phyloP scores from a whole-genome alignment of 30 jellyfish, hydroid and myxozoan species.

The Mastigias papua region DNA sequence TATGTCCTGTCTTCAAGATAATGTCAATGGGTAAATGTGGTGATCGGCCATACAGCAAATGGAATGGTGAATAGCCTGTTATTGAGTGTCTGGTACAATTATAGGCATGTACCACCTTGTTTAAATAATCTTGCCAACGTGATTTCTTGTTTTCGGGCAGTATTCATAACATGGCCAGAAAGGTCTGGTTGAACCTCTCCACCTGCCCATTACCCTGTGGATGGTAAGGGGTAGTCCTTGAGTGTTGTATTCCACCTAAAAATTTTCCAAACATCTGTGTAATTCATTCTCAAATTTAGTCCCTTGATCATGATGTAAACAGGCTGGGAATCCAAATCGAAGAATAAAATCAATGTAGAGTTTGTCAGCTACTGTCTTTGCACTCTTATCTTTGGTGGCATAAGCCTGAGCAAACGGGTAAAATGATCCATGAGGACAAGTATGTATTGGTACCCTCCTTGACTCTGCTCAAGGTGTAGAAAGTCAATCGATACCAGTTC shows the following conservation, averaged over 20 bases:
- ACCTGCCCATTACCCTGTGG: conserved; percentile 70
- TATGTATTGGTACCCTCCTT: conserved; percentile 27
- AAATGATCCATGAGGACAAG: conserved; percentile 47
- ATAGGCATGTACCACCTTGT: conserved; percentile 60
- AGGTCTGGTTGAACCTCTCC: conserved; percentile 62
- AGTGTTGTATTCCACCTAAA: conserved; percentile 54
- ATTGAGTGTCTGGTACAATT: conserved; percentile 50
- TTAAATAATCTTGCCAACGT: conserved; percentile 43
- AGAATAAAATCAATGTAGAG: conserved; percentile 55
- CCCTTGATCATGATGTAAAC: conserved; percentile 61
- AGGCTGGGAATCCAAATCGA: conserved; percentile 70
- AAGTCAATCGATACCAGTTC: conserved; percentile 39
- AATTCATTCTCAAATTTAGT: conserved; percentile 53
- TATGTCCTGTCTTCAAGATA: conserved; percentile 8
- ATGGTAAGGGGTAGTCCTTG: conserved; percentile 73
- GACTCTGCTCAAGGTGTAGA: conserved; percentile 47
- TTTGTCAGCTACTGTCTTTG: conserved; percentile 59
- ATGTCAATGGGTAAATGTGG: conserved; percentile 47
- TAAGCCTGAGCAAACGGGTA: conserved; percentile 67
- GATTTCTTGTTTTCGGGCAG: conserved; percentile 63
- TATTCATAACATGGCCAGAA: conserved; percentile 47
- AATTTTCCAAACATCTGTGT: conserved; percentile 25
- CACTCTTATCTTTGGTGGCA: conserved; percentile 66
- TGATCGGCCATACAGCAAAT: conserved; percentile 30
- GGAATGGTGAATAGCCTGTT: conserved; percentile 40